Evolutionary conservation across 2,797 vertebrate genomes (phyloP), one percentile per base, ranked within the genome.

Genomic region (Ataeniobius toweri): DNA sequence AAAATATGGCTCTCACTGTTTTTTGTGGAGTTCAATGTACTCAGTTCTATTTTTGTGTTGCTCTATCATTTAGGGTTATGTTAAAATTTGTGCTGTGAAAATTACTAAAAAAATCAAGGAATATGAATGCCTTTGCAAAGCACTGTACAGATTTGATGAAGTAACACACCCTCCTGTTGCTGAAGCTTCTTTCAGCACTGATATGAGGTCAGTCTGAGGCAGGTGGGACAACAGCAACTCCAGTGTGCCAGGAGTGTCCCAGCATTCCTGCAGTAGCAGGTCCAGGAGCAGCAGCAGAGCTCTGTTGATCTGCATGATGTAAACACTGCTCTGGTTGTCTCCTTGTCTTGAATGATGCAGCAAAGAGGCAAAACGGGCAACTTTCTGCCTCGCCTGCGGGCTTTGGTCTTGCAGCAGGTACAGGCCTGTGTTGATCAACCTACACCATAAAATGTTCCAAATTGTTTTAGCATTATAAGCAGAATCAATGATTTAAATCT

Each of bases 331-430:
- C 65, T 78, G 89, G 31, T 80, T n/a, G 44, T 3, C 77, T 13
- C 80, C 69, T 26, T 5, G 20, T 0, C 61, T 82, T 22, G 63
- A 53, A 8, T 81, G 89, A 71, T 1, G 75, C 74, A 96, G 73
- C 24, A 83, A 67, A 71, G 96, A 96, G 82, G 94, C 85, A 0
- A 98, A 98, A 73, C 86, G 55, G 0, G 97, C 94, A 0, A 94
- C 94, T 86, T 94, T 94, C 0, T 88, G 88, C 84, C 97, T 95
- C 68, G 97, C 96, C 74, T 91, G 88, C 24, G 90, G 94, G 80
- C 93, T 96, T 90, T 97, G 96, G 7, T 98, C 97, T 92, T 98
- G 97, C 73, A 98, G 95, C 80, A 98, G 89, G 87, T 91, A 86
- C 65, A 98, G 86, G 75, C 94, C 95, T 1, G 86, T 74, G 55